phyloP scores from a whole-genome alignment of 2,797 vertebrate species.

The Dallia pectoralis region DNA sequence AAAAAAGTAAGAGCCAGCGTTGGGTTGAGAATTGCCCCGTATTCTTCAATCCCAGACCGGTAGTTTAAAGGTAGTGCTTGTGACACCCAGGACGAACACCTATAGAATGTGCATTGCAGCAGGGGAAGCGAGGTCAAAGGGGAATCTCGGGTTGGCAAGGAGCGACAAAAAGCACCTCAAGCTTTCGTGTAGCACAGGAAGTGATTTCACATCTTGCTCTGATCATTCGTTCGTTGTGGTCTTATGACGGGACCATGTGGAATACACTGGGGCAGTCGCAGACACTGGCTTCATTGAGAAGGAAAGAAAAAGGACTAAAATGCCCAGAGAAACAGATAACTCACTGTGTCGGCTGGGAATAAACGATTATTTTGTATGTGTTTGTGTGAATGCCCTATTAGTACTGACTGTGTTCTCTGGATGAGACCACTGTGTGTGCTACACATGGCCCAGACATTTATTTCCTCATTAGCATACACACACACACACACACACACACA shows the following conservation, averaged over 20 bases:
- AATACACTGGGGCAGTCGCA: constrained; percentile 72
- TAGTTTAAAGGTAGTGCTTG: constrained; percentile 47
- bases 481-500: constrained; percentile 13
- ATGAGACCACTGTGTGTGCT: constrained; percentile 79
- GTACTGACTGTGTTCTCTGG: constrained; percentile 31
- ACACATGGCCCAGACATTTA: constrained; percentile 50
- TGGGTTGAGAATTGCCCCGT: constrained; percentile 28
- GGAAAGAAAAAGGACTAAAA: constrained; percentile 11
- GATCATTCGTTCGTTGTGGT: constrained; percentile 61
- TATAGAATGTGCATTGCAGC: constrained; percentile 39
- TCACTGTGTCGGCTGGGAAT: constrained; percentile 1
- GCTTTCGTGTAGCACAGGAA: constrained; percentile 67
- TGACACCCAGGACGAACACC: constrained; percentile 74
- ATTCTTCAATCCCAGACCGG: constrained; percentile 27
- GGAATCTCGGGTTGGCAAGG: constrained; percentile 63
- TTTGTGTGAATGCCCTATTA: background rate
- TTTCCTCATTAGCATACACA: constrained; percentile 7
- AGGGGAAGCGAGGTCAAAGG: constrained; percentile 63
- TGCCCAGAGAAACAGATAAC: constrained; percentile 17
- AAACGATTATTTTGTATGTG: constrained; percentile 4
- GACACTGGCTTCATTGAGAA: constrained; percentile 80
- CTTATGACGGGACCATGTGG: constrained; percentile 56
- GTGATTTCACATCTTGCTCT: constrained; percentile 66
- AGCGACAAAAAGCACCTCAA: constrained; percentile 41
- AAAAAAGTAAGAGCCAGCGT: constrained; percentile 9